Conservation (phyloP, 2,888 invertebrate species). For the Tachystola acroxantha region DNA sequence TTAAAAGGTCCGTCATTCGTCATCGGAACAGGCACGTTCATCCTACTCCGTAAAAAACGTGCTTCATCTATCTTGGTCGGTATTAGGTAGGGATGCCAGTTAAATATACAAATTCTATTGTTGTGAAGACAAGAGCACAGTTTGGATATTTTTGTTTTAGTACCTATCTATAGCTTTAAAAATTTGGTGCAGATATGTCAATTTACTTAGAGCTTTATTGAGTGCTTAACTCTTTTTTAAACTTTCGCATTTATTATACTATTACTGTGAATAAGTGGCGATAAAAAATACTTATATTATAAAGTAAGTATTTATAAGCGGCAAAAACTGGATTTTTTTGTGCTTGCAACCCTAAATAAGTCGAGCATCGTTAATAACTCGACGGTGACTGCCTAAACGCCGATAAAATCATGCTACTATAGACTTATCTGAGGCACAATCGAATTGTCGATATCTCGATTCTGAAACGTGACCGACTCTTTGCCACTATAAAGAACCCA, state of each 20-base stretch:
- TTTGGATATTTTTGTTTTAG: too few relatives aligned
- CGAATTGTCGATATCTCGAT: slow-evolving; percentile 41
- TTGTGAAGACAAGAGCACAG: neutral
- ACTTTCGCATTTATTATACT: too few relatives aligned
- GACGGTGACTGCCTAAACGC: slow-evolving; percentile 35
- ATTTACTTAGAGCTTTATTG: too few relatives aligned
- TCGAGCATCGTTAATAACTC: slow-evolving; percentile 44
- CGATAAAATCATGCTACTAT: slow-evolving; percentile 52
- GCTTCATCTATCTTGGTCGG: slow-evolving; percentile 41
- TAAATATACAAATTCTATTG: neutral
- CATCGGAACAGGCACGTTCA: slow-evolving; percentile 28
- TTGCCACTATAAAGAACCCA: slow-evolving; percentile 13
- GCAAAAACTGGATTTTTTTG: too few relatives aligned
- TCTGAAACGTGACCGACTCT: slow-evolving; percentile 18
- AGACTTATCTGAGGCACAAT: slow-evolving; percentile 43
- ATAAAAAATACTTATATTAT: too few relatives aligned
- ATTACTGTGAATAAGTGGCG: too few relatives aligned
- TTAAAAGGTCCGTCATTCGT: slow-evolving; percentile 28
- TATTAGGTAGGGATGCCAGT: slow-evolving; percentile 13
- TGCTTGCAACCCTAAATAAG: slow-evolving; percentile 2
- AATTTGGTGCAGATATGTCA: too few relatives aligned
- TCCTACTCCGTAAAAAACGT: slow-evolving; percentile 29
- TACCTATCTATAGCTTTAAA: neutral
- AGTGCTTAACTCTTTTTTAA: too few relatives aligned
- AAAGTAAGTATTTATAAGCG: too few relatives aligned